Evolutionary conservation across 2,888 invertebrate species (phyloP), one percentile per base, ranked within the genome.

Genomic region (Timema podura): DNA sequence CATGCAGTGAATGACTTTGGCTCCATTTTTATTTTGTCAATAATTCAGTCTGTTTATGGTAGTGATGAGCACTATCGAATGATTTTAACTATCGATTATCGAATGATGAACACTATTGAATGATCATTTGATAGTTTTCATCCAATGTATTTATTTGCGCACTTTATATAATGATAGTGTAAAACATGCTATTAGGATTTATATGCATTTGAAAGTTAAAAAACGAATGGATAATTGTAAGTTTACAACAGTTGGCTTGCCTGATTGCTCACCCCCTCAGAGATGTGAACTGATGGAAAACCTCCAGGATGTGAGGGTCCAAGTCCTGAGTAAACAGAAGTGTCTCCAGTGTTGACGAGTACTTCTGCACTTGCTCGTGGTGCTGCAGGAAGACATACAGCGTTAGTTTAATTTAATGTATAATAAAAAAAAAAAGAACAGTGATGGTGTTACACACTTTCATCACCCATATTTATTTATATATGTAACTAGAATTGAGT

Each of bases 241-340:
- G 30, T 16, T 15, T 15, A 15, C 7, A 5, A 15, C 8, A 54
- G 8, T 64, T 13, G 13, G 13, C 64, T 6, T 64, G 5, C 5
- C 16, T 30, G 30, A 30, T 30, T 11, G 15, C 69, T 84, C 86
- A 93, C 51, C 91, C 88, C 68, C 91, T 87, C 48, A 98, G 85
- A 65, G 97, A 95, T 74, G 96, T 91, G 82, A 99, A 99, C 82
- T 98, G 98, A 79, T 97, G 96, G 86, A 98, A 99, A 71, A 98
- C 92, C 81, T 97, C 96, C 74, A 97, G 83, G 79, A 99, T 96
- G 81, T 97, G 96, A 5, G 94, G 90, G 80, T 98, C 98, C 80
- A 98, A 85, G 82, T 98, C 97, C 76, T 94, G 95, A 0, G 98
- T 97, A 83, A 99, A 99, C 61, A 99, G 87, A 64, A 98, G 85